phyloP scores from a whole-genome alignment of 2,113 vertebrate genomes.

The Nycticorax nycticorax region DNA sequence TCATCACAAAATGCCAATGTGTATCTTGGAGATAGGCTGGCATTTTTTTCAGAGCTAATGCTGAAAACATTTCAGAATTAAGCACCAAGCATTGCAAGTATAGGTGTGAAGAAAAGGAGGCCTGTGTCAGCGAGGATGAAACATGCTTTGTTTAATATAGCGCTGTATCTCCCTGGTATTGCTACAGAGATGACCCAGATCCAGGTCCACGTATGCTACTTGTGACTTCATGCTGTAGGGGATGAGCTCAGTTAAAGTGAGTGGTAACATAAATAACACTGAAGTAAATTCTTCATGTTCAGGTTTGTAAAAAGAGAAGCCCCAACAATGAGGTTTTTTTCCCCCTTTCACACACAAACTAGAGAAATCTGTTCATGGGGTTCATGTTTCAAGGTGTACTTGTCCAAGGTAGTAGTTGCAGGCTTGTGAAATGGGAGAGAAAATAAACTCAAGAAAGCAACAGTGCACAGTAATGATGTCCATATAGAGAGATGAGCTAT shows the following conservation, averaged over 20 bases:
- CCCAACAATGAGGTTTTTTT: not conserved
- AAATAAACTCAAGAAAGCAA: not conserved
- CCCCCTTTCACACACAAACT: not conserved
- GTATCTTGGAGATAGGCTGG: not conserved
- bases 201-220: not conserved
- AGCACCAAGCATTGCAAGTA: not conserved
- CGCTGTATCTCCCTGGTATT: fast-evolving
- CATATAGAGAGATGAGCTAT: not conserved
- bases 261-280: not conserved
- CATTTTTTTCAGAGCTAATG: not conserved
- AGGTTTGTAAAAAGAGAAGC: not conserved
- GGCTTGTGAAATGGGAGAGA: not conserved
- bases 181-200: not conserved
- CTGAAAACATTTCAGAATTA: not conserved
- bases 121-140: not conserved
- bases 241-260: not conserved
- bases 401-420: not conserved
- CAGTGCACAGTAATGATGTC: not conserved
- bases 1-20: not conserved
- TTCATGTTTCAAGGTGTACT: not conserved
- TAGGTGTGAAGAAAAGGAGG: not conserved
- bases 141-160: not conserved
- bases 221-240: not conserved
- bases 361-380: not conserved
- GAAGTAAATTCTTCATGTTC: not conserved